Percentiles rank a stretch among this genome's conserved stretches.
These are phyloP conservation scores for Anguilla obscura DNA, from an alignment of 2,797 vertebrate species.

Conservation along the genomic window DNA sequence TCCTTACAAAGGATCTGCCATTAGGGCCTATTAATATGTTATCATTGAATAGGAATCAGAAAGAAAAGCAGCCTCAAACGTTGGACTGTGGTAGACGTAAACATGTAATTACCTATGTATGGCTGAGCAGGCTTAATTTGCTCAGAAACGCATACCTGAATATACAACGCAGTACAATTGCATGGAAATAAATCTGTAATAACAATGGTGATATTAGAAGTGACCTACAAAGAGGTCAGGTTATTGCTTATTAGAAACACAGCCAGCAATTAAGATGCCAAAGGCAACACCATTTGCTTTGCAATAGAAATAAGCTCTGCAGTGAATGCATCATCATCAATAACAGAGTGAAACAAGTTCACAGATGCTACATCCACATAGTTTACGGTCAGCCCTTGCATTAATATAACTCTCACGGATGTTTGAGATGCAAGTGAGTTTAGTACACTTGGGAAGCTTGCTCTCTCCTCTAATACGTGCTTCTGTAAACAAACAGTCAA, in stretches of 20 bases:
- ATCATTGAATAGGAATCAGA: no score
- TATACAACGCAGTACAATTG: no score
- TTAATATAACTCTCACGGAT: not conserved
- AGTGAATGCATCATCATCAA: not conserved
- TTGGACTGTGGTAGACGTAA: no score
- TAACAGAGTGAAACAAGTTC: not conserved
- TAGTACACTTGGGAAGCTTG: not conserved
- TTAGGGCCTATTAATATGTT: no score
- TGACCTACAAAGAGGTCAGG: no score
- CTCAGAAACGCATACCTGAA: no score
- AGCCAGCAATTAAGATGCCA: not conserved
- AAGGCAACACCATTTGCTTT: not conserved
- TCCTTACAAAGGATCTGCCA: no score
- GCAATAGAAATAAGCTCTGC: not conserved
- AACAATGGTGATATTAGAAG: no score
- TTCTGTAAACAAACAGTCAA: conserved; percentile 1
- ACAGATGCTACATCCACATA: not conserved
- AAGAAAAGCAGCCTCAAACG: no score
- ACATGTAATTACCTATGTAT: no score
- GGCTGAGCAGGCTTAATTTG: no score
- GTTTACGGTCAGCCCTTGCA: not conserved
- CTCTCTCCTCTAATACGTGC: not conserved
- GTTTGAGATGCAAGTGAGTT: not conserved
- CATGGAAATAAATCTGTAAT: no score
- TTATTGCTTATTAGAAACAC: not conserved